Conservation (phyloP, 2,888 invertebrate genomes). For the Morpho deidamia region DNA sequence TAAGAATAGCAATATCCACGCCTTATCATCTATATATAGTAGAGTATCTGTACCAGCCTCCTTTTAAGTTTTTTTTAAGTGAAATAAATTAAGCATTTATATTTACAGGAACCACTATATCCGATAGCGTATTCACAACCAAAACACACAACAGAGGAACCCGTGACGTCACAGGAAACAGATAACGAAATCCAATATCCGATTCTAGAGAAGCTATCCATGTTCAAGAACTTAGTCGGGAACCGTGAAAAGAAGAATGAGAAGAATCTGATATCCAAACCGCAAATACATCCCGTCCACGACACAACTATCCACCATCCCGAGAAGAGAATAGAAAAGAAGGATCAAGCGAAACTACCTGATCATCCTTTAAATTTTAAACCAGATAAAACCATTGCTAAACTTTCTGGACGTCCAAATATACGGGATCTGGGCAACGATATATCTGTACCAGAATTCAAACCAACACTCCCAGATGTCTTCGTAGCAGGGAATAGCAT, state of each 20-base stretch:
- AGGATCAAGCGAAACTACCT: conserved; percentile 49
- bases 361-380: conserved; percentile 5
- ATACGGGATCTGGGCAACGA: not conserved
- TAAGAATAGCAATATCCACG: too few species aligned
- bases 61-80: too few species aligned
- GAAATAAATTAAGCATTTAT: too few species aligned
- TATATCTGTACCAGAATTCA: conserved; percentile 48
- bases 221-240: conserved; percentile 56
- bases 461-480: conserved; percentile 52
- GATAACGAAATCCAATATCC: conserved; percentile 45
- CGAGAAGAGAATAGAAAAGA: conserved; percentile 61
- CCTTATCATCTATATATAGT: too few species aligned
- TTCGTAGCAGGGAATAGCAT: conserved; percentile 33
- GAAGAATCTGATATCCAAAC: conserved; percentile 42
- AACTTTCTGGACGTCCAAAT: not conserved
- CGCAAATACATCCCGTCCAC: conserved; percentile 59
- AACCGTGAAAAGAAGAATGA: conserved; percentile 39
- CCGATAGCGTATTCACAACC: conserved; percentile 34
- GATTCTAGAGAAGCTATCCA: conserved; percentile 52
- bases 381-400: not conserved
- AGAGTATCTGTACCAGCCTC: too few species aligned
- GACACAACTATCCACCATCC: conserved; percentile 46
- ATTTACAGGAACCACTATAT: conserved; percentile 51
- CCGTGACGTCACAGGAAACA: conserved; percentile 31
- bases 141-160: conserved; percentile 23